Evolutionary conservation across 23 tunicate genomes (phyloP).

Genomic region (Botrylloides violaceus): DNA sequence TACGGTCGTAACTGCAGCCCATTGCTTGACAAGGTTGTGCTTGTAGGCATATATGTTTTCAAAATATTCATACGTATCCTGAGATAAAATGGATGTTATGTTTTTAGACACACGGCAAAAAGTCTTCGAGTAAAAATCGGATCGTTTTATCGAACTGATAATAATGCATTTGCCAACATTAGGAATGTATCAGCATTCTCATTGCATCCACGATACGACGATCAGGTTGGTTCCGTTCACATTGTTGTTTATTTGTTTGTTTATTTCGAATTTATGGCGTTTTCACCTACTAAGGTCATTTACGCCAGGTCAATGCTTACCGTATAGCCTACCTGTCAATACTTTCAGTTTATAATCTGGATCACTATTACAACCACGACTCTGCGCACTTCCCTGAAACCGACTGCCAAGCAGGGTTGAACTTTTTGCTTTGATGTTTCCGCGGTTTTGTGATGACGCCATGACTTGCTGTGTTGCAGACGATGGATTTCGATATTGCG

Average conservation of each 20-base stretch:
- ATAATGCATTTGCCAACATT: background rate
- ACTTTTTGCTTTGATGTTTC: no score
- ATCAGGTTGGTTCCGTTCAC: slow-evolving; percentile 14
- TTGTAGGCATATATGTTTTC: background rate
- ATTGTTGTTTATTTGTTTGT: background rate
- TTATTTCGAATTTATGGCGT: no score
- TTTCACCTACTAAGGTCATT: no score
- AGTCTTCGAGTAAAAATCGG: background rate
- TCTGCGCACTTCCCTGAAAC: no score
- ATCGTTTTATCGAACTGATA: background rate
- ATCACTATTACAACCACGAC: no score
- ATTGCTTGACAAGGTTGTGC: slow-evolving; percentile 28
- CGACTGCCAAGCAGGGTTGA: no score
- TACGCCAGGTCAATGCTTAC: no score
- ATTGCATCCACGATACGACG: slow-evolving; percentile 36
- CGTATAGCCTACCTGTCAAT: no score
- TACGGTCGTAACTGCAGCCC: slow-evolving; percentile 34
- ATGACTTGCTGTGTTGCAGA: slow-evolving; percentile 19
- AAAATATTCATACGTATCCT: background rate
- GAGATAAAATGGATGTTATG: no score
- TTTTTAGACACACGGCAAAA: background rate
- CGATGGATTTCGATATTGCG: slow-evolving; percentile 29
- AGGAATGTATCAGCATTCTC: background rate
- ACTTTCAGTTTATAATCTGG: no score
- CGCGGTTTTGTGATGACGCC: no score